phyloP scores from a whole-genome alignment of 1,140 invertebrate species.

The Drosophila orena region DNA sequence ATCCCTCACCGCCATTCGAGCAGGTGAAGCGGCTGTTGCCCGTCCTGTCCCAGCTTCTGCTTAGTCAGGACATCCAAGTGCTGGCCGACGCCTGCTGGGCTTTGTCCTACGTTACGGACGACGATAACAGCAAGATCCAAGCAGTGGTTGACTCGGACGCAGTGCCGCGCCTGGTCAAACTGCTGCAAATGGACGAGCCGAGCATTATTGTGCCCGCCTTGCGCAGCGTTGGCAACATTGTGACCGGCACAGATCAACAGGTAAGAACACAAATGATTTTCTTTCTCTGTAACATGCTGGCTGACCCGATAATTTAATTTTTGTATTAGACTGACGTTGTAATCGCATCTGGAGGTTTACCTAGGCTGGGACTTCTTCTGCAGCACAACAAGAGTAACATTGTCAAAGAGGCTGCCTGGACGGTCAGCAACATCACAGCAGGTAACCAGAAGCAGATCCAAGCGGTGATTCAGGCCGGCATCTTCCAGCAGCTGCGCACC shows the following conservation, averaged over 20 bases:
- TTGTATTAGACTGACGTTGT: constrained; percentile 97
- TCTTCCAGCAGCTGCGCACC: constrained; percentile 69
- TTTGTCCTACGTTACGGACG: constrained; percentile 97
- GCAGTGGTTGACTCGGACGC: constrained; percentile 90
- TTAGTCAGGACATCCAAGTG: constrained; percentile 90
- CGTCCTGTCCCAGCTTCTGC: constrained; percentile 91
- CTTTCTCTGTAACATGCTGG: background rate
- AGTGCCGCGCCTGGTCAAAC: constrained; percentile 90
- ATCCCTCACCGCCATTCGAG: constrained; percentile 92
- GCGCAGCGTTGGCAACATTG: constrained; percentile 94
- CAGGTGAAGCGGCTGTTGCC: constrained; percentile 93
- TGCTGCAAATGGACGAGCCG: constrained; percentile 90
- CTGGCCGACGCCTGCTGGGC: constrained; percentile 98
- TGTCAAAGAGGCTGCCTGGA: constrained; percentile 98
- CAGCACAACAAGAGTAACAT: constrained; percentile 90
- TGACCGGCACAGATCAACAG: constrained; percentile 92
- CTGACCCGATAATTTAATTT: constrained; percentile 86
- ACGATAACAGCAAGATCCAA: constrained; percentile 96
- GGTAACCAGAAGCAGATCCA: constrained; percentile 98
- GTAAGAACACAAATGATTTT: constrained; percentile 75
- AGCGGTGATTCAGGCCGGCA: constrained; percentile 93
- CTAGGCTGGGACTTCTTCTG: constrained; percentile 90
- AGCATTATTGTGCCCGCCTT: constrained; percentile 95
- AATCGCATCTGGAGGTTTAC: constrained; percentile 91
- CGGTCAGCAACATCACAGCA: constrained; percentile 98